phyloP scores from a whole-genome alignment of 2,888 invertebrate species.

The Anarsia innoxiella region DNA sequence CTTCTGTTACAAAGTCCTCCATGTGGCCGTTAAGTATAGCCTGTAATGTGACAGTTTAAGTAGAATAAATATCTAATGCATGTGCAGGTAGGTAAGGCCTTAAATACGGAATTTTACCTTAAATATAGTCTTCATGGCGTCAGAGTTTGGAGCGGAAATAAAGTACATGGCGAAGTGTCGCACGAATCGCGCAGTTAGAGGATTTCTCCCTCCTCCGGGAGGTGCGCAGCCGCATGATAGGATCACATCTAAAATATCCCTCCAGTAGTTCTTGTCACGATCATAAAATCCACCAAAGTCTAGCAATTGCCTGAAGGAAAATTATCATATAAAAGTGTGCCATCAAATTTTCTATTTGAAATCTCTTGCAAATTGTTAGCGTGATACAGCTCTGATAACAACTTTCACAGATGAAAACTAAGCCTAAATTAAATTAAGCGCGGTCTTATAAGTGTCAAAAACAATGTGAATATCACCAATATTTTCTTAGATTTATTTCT shows the following conservation, averaged over 20 bases:
- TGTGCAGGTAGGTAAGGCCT: too few species aligned
- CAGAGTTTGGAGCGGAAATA: constrained; percentile 86
- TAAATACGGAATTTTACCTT: constrained; percentile 48
- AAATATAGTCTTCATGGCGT: constrained; percentile 86
- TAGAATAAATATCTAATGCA: not conserved
- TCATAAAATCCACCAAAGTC: constrained; percentile 91
- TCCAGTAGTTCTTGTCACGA: constrained; percentile 92
- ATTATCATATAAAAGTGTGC: not conserved
- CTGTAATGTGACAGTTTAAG: constrained; percentile 37
- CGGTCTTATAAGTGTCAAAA: too few species aligned
- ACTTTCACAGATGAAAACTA: too few species aligned
- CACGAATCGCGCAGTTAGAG: constrained; percentile 87
- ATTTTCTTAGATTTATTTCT: too few species aligned
- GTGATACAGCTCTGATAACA: too few species aligned
- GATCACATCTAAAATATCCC: constrained; percentile 88
- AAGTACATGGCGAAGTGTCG: constrained; percentile 92
- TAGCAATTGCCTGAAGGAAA: constrained; percentile 75
- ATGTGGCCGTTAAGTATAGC: constrained; percentile 85
- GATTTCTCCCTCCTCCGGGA: constrained; percentile 92
- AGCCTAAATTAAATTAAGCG: too few species aligned
- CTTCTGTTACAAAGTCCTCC: constrained; percentile 82
- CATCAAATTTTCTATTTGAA: too few species aligned
- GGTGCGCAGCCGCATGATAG: constrained; percentile 90
- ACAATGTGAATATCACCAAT: too few species aligned
- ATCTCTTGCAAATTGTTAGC: too few species aligned